A percentile compares a stretch with the other conserved stretches of the same genome.
These are phyloP conservation scores for Amblyteles armatorius DNA, from an alignment of 2,888 invertebrate species.

Conservation along the genomic window DNA sequence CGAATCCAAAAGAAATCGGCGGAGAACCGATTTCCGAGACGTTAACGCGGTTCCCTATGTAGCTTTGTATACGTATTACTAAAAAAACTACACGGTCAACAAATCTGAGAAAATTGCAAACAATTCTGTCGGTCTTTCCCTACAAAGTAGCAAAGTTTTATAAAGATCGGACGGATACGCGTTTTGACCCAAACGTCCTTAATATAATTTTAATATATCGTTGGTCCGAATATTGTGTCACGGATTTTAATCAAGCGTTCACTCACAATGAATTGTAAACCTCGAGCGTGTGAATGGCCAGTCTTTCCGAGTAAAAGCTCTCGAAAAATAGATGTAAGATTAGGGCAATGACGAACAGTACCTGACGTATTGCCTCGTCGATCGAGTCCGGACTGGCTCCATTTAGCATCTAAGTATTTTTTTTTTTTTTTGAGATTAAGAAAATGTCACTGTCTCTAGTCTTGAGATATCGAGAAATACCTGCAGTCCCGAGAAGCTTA, in stretches of 20 bases:
- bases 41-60: no score
- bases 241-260: neutral
- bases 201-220: neutral
- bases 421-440: neutral
- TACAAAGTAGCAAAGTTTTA: no score
- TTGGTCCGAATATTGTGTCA: neutral
- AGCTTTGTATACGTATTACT: no score
- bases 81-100: no score
- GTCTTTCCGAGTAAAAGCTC: constrained; percentile 31
- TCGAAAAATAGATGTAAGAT: constrained; percentile 38
- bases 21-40: no score
- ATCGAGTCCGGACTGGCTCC: neutral
- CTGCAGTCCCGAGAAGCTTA: constrained; percentile 41
- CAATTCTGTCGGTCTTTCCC: no score
- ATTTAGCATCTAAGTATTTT: neutral
- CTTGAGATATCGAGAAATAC: neutral
- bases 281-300: constrained; percentile 15
- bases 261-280: constrained; percentile 40
- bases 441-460: no score
- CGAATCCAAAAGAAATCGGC: no score
- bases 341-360: neutral
- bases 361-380: constrained; percentile 1
- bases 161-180: no score
- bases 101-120: no score
- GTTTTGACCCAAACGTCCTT: no score